Conservation (phyloP, 2,113 vertebrate species). For the Embiotoca jacksoni region DNA sequence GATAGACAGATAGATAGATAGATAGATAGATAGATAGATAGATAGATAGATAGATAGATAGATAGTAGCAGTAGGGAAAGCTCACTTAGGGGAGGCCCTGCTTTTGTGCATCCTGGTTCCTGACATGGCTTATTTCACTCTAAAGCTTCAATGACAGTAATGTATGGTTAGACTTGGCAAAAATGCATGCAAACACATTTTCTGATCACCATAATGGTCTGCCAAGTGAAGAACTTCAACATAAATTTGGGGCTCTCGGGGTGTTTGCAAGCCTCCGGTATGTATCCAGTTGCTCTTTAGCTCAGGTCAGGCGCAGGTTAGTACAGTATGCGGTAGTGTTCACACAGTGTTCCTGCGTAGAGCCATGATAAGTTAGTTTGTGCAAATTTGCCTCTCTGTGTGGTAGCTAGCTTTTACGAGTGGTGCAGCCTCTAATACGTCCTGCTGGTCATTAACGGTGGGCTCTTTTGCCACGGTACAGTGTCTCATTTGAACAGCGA, state of each 20-base stretch:
- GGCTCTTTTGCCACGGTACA: conserved; percentile 90
- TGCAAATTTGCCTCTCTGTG: conserved; percentile 65
- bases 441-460: conserved; percentile 92
- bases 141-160: too few relatives aligned
- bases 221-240: neutral
- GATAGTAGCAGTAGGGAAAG: too few relatives aligned
- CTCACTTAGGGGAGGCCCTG: too few relatives aligned
- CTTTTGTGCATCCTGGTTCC: too few relatives aligned
- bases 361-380: conserved; percentile 54
- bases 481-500: conserved; percentile 79
- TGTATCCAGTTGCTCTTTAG: conserved; percentile 10
- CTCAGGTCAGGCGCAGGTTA: conserved; percentile 35
- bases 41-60: too few relatives aligned
- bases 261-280: neutral
- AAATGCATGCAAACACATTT: neutral
- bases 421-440: conserved; percentile 89
- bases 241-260: neutral
- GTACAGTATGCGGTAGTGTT: conserved; percentile 16
- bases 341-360: conserved; percentile 21
- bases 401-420: conserved; percentile 75
- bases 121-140: too few relatives aligned
- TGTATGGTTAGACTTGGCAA: neutral
- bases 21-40: too few relatives aligned
- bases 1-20: too few relatives aligned
- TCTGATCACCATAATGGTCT: neutral